Base-by-base conservation (phyloP, 2,113 vertebrate genomes). In the Pygoscelis antarcticus region DNA sequence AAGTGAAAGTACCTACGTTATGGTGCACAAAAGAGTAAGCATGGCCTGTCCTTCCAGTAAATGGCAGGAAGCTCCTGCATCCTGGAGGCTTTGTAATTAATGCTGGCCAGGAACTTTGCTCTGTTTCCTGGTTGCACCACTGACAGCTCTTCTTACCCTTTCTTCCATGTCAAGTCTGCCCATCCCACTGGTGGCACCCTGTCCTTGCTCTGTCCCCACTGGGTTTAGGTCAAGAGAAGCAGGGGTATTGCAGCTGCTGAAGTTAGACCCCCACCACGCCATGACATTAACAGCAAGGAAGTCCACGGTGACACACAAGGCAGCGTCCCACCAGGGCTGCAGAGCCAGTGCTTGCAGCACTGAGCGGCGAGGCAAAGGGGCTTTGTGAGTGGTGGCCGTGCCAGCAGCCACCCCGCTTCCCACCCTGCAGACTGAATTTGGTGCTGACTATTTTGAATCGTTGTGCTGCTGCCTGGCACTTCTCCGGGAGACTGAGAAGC, bases 401-500 rank as follows among this genome's bases (percentile, higher is more conserved):
- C 21, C 70, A 70, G 42, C 0, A 0, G 30, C 23, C 36, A 14
- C 21, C 44, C 60, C 34, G 8, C 8, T 86, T 66, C 22, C 44
- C 36, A 77, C 12, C 19, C 60, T 70, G 54, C 54, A 83, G 64
- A 27, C 62, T 61, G 84, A 13, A 78, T 13, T 6, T 58, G 57
- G 20, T 57, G 77, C 17, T 47, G 62, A 7, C 29, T 77, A 4
- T 26, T 87, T 70, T 61, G 40, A 27, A 16, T 52, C 29, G n/a
- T 3, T 4, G 4, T 76, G 54, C 17, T 61, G 64, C 54, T 74
- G 40, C 46, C 49, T 95, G 72, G n/a, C 22, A 15, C 29, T 60
- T 72, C 18, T 69, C 25, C 1, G 2, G 34, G 3, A 0, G 7
- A 22, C 4, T 15, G 21, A 40, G 30, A 46, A 60, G 23, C 0